Conservation (phyloP, 2,113 vertebrate species). For the Polyodon spathula region DNA sequence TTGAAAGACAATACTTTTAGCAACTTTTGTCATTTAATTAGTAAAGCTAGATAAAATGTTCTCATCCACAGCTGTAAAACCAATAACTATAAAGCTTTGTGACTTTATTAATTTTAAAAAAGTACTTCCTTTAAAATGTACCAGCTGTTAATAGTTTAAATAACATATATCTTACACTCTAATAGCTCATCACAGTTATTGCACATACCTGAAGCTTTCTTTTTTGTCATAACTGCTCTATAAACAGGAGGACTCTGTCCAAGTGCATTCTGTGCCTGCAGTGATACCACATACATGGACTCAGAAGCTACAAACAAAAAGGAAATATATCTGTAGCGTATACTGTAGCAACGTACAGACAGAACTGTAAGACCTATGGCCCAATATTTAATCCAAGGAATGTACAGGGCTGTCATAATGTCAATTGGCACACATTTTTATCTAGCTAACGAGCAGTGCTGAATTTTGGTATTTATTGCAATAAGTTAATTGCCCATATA, state of each 20-base stretch:
- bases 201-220: slow-evolving; percentile 68
- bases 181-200: background rate
- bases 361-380: background rate
- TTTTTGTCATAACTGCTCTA: slow-evolving; percentile 65
- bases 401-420: too few relatives aligned
- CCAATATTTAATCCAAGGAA: too few relatives aligned
- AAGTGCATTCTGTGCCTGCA: slow-evolving; percentile 72
- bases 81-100: too few relatives aligned
- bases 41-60: background rate
- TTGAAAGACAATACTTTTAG: too few relatives aligned
- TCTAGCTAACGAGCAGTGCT: too few relatives aligned
- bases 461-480: too few relatives aligned
- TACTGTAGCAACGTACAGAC: slow-evolving; percentile 8
- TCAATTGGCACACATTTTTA: too few relatives aligned
- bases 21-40: too few relatives aligned
- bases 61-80: background rate
- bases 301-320: slow-evolving; percentile 75
- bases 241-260: slow-evolving; percentile 67
- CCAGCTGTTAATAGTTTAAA: too few relatives aligned
- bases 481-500: too few relatives aligned
- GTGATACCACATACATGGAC: slow-evolving; percentile 88
- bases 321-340: slow-evolving; percentile 41
- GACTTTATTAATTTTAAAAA: too few relatives aligned
- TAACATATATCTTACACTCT: background rate
- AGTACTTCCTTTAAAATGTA: too few relatives aligned